Percentiles rank a stretch among this genome's conserved stretches.
Evolutionary conservation across 2,888 invertebrate species (phyloP).

Genomic region (Apantesis nais): DNA sequence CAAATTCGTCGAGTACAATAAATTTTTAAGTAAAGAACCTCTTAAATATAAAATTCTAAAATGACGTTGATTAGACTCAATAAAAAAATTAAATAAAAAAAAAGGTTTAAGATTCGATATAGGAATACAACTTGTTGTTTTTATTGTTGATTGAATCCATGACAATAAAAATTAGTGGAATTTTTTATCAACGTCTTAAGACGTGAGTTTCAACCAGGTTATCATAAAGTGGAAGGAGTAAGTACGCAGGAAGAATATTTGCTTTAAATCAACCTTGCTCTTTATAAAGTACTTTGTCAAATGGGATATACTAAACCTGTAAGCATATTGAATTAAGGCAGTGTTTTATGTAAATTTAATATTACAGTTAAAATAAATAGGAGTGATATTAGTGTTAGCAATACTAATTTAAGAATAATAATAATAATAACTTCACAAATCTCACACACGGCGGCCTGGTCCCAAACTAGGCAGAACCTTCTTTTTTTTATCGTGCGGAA

Average conservation of each 20-base stretch:
- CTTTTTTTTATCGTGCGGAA: too few relatives aligned
- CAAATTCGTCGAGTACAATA: neutral
- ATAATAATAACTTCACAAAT: too few relatives aligned
- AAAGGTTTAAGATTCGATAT: neutral
- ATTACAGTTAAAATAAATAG: too few relatives aligned
- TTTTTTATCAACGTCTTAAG: conserved; percentile 57
- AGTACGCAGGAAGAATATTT: neutral
- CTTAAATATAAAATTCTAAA: neutral
- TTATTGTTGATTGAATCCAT: too few relatives aligned
- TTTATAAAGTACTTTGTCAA: neutral
- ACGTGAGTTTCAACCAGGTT: conserved; percentile 73
- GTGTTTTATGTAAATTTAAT: too few relatives aligned
- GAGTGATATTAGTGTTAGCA: too few relatives aligned
- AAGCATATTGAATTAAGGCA: too few relatives aligned
- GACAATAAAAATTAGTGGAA: neutral
- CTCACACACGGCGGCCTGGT: too few relatives aligned
- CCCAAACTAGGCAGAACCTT: too few relatives aligned
- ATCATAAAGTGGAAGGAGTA: conserved; percentile 53
- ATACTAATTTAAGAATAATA: too few relatives aligned
- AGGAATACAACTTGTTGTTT: too few relatives aligned
- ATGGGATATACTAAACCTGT: too few relatives aligned
- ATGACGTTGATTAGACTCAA: neutral
- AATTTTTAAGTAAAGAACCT: neutral
- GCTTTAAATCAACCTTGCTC: neutral
- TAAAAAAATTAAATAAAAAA: neutral